Evolutionary conservation across 2,888 invertebrate species (phyloP).

Genomic region (Allolobophora icterica): DNA sequence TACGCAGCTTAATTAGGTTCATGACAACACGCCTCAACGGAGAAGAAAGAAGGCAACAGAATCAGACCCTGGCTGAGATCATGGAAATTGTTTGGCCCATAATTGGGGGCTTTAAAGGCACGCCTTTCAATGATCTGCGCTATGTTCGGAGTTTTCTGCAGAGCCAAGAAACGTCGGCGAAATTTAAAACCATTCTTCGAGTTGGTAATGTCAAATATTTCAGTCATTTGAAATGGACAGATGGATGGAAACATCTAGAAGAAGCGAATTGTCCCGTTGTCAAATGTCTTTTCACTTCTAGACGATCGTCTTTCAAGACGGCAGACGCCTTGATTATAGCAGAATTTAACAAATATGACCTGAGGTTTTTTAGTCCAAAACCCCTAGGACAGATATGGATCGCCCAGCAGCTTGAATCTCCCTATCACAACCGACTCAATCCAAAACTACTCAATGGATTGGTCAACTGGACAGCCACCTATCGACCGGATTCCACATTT

Average conservation of each 20-base stretch:
- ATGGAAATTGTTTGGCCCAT: not conserved
- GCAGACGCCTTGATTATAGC: not conserved
- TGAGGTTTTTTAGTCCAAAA: not conserved
- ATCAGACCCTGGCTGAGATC: not conserved
- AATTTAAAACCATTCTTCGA: constrained; percentile 19
- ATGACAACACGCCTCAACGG: not conserved
- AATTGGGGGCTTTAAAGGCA: constrained; percentile 6
- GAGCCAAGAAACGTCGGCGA: not conserved
- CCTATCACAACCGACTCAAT: constrained; percentile 13
- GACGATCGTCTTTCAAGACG: not conserved
- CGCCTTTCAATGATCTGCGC: not conserved
- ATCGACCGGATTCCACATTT: constrained; percentile 89
- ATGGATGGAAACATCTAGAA: constrained; percentile 1
- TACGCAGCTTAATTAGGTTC: not conserved
- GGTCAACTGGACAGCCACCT: constrained; percentile 95
- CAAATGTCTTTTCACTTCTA: not conserved
- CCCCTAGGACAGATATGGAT: constrained; percentile 21
- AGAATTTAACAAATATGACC: not conserved
- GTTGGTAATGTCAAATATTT: not conserved
- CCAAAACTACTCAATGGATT: not conserved
- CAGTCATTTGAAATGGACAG: not conserved
- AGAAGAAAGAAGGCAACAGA: constrained; percentile 8
- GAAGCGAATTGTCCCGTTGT: not conserved
- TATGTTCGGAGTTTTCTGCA: not conserved
- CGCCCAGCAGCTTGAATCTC: constrained; percentile 26